Evolutionary conservation across 2,888 invertebrate species (phyloP).

Genomic region (Spodoptera littoralis): DNA sequence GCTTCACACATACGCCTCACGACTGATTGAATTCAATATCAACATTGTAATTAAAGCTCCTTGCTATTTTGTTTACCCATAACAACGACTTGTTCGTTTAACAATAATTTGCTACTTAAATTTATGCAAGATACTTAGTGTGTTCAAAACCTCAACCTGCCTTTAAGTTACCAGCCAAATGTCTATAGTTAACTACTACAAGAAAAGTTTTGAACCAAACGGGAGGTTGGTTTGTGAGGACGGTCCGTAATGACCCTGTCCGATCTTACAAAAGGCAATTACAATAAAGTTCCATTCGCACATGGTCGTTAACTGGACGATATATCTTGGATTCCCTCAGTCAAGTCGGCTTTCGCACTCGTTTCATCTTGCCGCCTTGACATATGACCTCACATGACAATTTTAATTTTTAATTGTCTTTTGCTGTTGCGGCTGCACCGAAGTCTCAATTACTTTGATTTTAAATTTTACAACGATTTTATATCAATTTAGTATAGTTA

Average conservation of each 20-base stretch:
- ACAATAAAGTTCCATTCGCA: constrained; percentile 88
- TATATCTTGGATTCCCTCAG: constrained; percentile 85
- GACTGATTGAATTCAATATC: constrained; percentile 72
- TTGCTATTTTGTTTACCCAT: constrained; percentile 35
- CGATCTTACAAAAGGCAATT: constrained; percentile 89
- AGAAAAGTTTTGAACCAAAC: constrained; percentile 80
- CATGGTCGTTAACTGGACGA: constrained; percentile 88
- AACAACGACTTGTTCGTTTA: constrained; percentile 20
- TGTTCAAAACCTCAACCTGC: constrained; percentile 64
- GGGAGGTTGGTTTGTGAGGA: constrained; percentile 80
- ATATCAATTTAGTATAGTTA: too few species aligned
- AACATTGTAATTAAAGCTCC: constrained; percentile 63
- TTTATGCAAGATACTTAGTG: constrained; percentile 25
- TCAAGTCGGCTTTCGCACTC: constrained; percentile 75
- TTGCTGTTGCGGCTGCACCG: constrained; percentile 26
- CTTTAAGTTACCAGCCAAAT: constrained; percentile 59
- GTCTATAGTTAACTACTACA: constrained; percentile 68
- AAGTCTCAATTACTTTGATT: constrained; percentile 13
- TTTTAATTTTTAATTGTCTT: constrained; percentile 55
- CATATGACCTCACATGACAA: constrained; percentile 54
- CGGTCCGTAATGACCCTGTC: constrained; percentile 85
- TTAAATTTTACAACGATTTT: not conserved
- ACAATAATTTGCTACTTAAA: constrained; percentile 30
- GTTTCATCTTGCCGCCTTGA: constrained; percentile 72
- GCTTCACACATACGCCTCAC: constrained; percentile 75